Conservation (phyloP, 2,797 vertebrate species). For the Euphonia xanthogaster region DNA sequence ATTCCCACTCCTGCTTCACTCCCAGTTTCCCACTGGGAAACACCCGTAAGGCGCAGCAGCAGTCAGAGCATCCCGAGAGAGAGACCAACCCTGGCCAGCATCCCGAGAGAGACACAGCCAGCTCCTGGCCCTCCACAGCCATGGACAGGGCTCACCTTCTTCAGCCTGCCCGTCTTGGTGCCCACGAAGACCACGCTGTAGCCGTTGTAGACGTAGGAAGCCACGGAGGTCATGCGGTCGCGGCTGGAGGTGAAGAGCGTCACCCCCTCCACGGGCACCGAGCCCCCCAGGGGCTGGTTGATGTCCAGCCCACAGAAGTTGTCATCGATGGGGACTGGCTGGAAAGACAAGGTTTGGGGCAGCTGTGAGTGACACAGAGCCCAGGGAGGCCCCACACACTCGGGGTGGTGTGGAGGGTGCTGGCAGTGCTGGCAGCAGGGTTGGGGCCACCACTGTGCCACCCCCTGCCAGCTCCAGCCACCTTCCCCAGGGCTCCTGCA, state of each 20-base stretch:
- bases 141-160: constrained; percentile 84
- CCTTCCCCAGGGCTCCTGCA: neutral
- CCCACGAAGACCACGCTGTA: constrained; percentile 96
- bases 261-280: constrained; percentile 90
- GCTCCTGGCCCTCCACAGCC: neutral
- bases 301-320: constrained; percentile 98
- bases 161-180: constrained; percentile 93
- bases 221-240: constrained; percentile 94
- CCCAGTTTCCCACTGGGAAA: neutral
- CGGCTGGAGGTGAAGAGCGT: constrained; percentile 90
- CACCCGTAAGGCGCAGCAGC: accelerated
- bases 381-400: accelerated
- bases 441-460: accelerated
- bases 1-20: neutral
- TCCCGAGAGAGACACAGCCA: no score
- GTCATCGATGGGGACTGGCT: constrained; percentile 98
- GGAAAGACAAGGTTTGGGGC: constrained; percentile 11
- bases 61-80: neutral
- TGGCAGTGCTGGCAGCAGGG: accelerated
- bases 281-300: constrained; percentile 97
- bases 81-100: neutral
- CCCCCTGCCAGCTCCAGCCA: neutral
- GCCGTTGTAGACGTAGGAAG: constrained; percentile 93
- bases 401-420: accelerated
- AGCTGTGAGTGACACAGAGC: neutral